Conservation (phyloP, 2,113 vertebrate genomes). For the Aviceda subcristata region DNA sequence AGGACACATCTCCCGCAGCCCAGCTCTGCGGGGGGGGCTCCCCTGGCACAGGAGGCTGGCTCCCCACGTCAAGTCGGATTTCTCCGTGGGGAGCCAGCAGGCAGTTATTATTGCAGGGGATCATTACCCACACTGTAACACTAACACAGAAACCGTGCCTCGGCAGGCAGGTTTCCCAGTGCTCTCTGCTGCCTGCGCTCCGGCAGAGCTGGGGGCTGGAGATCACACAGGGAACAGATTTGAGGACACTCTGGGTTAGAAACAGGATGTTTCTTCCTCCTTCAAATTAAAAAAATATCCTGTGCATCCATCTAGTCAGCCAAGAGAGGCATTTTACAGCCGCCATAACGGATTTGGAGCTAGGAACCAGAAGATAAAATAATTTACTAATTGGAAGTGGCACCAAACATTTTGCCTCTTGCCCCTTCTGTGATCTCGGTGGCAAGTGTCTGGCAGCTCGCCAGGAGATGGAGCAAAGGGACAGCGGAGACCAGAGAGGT, state of each 20-base stretch:
- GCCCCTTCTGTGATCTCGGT: slow-evolving; percentile 59
- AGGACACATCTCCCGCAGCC: rapidly evolving
- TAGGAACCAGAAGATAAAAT: slow-evolving; percentile 58
- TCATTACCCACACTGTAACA: not conserved
- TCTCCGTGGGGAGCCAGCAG: not conserved
- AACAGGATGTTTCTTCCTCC: not conserved
- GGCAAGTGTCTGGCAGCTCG: slow-evolving; percentile 35
- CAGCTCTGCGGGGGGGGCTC: not conserved
- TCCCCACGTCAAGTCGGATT: not conserved
- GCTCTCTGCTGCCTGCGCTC: not conserved
- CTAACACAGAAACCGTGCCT: not conserved
- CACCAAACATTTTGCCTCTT: slow-evolving; percentile 72
- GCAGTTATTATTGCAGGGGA: not conserved
- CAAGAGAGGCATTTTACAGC: slow-evolving; percentile 33
- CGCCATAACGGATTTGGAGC: slow-evolving; percentile 28
- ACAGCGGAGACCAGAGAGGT: not conserved
- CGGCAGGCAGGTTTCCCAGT: not conserved
- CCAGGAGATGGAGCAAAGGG: slow-evolving; percentile 15
- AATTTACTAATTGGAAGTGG: slow-evolving; percentile 73
- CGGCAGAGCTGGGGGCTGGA: not conserved
- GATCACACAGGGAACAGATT: not conserved
- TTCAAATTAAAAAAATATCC: slow-evolving; percentile 56
- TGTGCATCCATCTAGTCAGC: slow-evolving; percentile 51
- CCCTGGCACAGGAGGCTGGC: rapidly evolving
- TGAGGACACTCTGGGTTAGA: not conserved